A percentile compares a stretch with the other conserved stretches of the same genome.
phyloP scores from a whole-genome alignment of 2,113 vertebrate genomes.

The Lates calcarifer region DNA sequence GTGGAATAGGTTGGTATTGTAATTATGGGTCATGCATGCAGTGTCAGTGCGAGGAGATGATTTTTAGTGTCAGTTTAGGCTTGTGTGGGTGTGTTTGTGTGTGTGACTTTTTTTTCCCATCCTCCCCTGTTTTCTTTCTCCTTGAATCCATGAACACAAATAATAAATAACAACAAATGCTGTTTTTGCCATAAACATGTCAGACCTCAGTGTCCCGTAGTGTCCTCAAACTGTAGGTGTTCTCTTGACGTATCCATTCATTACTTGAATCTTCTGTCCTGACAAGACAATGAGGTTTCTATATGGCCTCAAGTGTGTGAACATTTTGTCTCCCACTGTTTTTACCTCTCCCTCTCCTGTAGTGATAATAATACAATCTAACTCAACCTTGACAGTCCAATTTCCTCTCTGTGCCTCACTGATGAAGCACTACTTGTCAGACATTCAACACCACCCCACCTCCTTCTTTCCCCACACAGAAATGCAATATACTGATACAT shows the following conservation, averaged over 20 bases:
- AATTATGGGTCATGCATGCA: conserved; percentile 67
- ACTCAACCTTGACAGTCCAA: conserved; percentile 54
- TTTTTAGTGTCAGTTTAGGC: conserved; percentile 58
- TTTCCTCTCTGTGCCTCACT: conserved; percentile 58
- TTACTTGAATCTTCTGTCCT: conserved; percentile 26
- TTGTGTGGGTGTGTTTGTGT: conserved; percentile 65
- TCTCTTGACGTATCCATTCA: conserved; percentile 23
- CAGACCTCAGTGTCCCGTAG: background rate
- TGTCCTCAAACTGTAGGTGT: conserved; percentile 18
- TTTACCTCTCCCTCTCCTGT: conserved; percentile 25
- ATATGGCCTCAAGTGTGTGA: conserved; percentile 26
- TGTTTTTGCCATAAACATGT: conserved; percentile 14
- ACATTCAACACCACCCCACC: conserved; percentile 13
- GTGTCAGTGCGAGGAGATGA: conserved; percentile 52
- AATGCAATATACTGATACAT: conserved; percentile 63
- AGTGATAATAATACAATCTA: conserved; percentile 58
- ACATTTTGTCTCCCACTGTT: conserved; percentile 43
- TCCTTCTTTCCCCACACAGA: conserved; percentile 16
- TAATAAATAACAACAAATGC: conserved; percentile 24
- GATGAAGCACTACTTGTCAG: conserved; percentile 40
- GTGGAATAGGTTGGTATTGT: conserved; percentile 32
- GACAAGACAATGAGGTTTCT: conserved; percentile 26
- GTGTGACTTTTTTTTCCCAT: conserved; percentile 27
- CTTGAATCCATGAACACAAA: conserved; percentile 41
- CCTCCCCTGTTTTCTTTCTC: conserved; percentile 51